phyloP scores from a whole-genome alignment of 2,888 invertebrate genomes.

The Coelogynopora nodosa region DNA sequence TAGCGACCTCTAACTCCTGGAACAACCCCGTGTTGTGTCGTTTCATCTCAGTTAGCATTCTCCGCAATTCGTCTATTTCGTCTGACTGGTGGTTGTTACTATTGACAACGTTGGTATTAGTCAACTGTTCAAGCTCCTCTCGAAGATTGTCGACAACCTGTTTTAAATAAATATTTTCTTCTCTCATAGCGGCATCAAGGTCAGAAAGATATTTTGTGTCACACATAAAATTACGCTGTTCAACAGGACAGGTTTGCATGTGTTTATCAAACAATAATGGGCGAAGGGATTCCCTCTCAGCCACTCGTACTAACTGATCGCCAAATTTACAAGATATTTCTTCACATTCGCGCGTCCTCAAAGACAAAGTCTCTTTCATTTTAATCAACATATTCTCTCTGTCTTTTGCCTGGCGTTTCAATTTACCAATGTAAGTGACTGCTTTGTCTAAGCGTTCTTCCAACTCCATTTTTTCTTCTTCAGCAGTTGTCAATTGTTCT shows the following conservation, averaged over 20 bases:
- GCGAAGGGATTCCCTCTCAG: neutral
- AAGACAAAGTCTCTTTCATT: neutral
- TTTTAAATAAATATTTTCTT: neutral
- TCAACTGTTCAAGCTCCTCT: neutral
- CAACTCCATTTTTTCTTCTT: neutral
- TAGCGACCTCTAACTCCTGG: neutral
- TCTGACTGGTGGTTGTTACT: too few relatives aligned
- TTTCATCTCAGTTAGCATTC: neutral
- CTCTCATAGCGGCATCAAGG: neutral
- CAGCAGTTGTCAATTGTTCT: conserved; percentile 15
- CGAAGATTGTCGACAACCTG: neutral
- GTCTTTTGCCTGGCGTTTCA: neutral
- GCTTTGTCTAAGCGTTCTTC: conserved; percentile 25
- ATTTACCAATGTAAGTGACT: conserved; percentile 13
- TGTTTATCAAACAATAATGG: neutral
- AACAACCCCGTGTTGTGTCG: neutral
- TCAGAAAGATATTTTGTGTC: too few relatives aligned
- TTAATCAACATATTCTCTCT: neutral
- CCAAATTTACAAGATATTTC: neutral
- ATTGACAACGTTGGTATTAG: too few relatives aligned
- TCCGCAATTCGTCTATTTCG: neutral
- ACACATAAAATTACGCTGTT: neutral
- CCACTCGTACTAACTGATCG: neutral
- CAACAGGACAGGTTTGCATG: neutral
- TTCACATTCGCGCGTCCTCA: neutral